Evolutionary conservation across 2,797 vertebrate species (phyloP).

Genomic region (Pseudochaenichthys georgianus): DNA sequence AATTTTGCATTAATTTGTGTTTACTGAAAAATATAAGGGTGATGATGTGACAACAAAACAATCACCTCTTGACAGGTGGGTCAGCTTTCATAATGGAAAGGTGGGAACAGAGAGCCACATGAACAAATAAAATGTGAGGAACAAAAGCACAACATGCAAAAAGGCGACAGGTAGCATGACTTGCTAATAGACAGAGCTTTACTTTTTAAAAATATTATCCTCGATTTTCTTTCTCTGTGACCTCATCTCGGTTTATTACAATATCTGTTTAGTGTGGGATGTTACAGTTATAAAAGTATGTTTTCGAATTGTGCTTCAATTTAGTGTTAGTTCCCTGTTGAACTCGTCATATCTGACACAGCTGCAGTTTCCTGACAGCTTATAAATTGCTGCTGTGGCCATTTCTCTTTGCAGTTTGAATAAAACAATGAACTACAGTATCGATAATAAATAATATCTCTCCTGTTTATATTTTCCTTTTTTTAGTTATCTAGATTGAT

Average conservation of each 20-base stretch:
- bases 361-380: conserved; percentile 15
- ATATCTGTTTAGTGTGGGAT: not conserved
- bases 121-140: conserved; percentile 2
- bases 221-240: not conserved
- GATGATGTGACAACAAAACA: conserved; percentile 35
- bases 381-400: conserved; percentile 16
- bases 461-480: not conserved
- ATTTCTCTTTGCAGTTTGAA: conserved; percentile 14
- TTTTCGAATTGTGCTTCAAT: not conserved
- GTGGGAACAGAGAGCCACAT: not conserved
- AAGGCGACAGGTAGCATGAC: not conserved
- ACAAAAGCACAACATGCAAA: not conserved
- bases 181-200: not conserved
- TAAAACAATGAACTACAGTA: not conserved
- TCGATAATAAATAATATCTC: too few species aligned
- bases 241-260: not conserved
- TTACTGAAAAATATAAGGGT: conserved; percentile 35
- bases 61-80: conserved; percentile 40
- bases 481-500: not conserved
- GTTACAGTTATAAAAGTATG: not conserved
- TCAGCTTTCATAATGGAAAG: too few species aligned
- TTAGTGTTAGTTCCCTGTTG: not conserved
- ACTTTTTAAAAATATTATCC: not conserved
- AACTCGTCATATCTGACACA: conserved; percentile 4
- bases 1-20: conserved; percentile 33